phyloP scores from a whole-genome alignment of 1,140 invertebrate genomes.

The Antheraea pernyi region DNA sequence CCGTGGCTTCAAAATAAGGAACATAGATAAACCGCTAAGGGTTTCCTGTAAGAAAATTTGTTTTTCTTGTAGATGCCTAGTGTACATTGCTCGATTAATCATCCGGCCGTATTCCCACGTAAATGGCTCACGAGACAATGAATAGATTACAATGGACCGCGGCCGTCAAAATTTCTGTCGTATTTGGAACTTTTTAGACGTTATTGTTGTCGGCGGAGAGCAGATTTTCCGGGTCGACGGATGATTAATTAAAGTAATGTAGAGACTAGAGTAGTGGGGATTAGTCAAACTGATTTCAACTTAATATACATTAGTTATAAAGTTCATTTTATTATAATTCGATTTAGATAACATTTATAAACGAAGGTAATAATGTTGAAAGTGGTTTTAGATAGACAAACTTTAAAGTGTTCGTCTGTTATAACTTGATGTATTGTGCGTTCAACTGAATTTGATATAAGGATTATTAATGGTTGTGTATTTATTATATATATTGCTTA shows the following conservation, averaged over 20 bases:
- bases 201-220: constrained; percentile 14
- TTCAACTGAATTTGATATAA: neutral
- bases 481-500: too few relatives aligned
- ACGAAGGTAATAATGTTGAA: constrained; percentile 4
- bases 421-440: neutral
- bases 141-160: constrained; percentile 9
- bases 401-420: constrained; percentile 13
- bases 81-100: constrained; percentile 7
- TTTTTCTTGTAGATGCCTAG: neutral
- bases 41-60: neutral
- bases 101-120: neutral
- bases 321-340: neutral
- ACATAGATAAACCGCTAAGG: neutral
- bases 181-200: constrained; percentile 9
- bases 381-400: constrained; percentile 12
- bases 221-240: constrained; percentile 15
- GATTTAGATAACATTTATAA: neutral
- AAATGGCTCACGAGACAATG: constrained; percentile 12
- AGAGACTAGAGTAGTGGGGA: too few relatives aligned
- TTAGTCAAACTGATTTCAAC: neutral
- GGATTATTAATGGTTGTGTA: neutral
- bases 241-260: constrained; percentile 16
- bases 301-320: neutral
- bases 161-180: constrained; percentile 16
- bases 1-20: too few relatives aligned